These are phyloP conservation scores for Cotesia typhae DNA, from an alignment of 1,140 invertebrate species.

Conservation along the genomic window DNA sequence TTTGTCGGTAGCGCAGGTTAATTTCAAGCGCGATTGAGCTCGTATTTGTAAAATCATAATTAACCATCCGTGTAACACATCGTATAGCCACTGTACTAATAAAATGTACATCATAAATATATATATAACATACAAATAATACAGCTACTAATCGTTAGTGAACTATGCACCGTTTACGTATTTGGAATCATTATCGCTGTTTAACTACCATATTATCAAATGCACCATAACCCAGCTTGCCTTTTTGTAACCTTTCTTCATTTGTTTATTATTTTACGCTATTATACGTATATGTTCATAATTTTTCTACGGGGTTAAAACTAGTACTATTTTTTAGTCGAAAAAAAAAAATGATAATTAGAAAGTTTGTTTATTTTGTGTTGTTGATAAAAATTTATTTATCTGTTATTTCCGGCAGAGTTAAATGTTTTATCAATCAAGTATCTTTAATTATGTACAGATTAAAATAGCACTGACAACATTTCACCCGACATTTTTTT, in stretches of 20 bases:
- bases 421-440: too few species aligned
- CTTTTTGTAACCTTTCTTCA: background rate
- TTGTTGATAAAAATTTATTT: too few species aligned
- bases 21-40: slow-evolving; percentile 22
- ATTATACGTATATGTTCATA: too few species aligned
- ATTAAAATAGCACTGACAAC: too few species aligned
- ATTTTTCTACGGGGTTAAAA: too few species aligned
- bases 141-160: background rate
- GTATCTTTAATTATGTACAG: too few species aligned
- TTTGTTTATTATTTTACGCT: background rate
- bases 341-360: too few species aligned
- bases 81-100: slow-evolving; percentile 13
- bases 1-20: background rate
- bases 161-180: background rate
- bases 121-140: background rate
- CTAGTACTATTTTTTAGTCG: too few species aligned
- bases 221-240: background rate
- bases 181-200: slow-evolving; percentile 14
- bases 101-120: slow-evolving; percentile 13
- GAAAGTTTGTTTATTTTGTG: too few species aligned
- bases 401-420: too few species aligned
- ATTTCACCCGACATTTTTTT: too few species aligned
- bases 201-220: background rate
- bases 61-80: slow-evolving; percentile 11
- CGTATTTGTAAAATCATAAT: slow-evolving; percentile 27